Conservation (phyloP, 2,797 vertebrate genomes). For the Nyctalus aviator region DNA sequence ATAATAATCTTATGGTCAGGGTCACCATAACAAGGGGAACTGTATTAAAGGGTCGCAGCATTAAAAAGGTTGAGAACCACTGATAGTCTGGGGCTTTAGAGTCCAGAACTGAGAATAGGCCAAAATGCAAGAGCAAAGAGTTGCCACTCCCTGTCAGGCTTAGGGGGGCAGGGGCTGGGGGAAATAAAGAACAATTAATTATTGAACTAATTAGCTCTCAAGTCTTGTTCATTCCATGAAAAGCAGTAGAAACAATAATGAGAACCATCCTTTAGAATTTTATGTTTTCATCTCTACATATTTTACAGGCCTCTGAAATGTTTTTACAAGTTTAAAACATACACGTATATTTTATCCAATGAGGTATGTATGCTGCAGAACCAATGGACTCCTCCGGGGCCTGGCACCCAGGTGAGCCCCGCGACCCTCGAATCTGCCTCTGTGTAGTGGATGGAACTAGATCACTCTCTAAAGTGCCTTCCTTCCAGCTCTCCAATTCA, state of each 20-base stretch:
- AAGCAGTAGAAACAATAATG: background rate
- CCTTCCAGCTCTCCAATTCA: background rate
- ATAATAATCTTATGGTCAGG: too few relatives aligned
- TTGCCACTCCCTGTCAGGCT: background rate
- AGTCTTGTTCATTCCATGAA: background rate
- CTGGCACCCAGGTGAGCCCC: too few relatives aligned
- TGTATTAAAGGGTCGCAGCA: too few relatives aligned
- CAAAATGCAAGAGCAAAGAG: background rate
- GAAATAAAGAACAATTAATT: background rate
- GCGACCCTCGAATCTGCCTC: background rate
- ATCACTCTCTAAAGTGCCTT: too few relatives aligned
- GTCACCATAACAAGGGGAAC: too few relatives aligned
- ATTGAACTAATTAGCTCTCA: background rate
- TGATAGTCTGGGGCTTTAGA: background rate
- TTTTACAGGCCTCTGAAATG: background rate
- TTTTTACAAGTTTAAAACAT: background rate
- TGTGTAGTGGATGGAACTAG: background rate
- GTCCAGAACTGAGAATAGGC: background rate
- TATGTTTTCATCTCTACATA: background rate
- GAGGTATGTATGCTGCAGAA: background rate
- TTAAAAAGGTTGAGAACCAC: too few relatives aligned
- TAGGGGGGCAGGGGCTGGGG: too few relatives aligned
- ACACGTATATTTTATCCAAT: background rate
- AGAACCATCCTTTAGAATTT: background rate
- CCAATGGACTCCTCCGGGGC: fast-evolving